Evolutionary conservation across 1,140 invertebrate genomes (phyloP).

Genomic region (Drosophila baimaii): DNA sequence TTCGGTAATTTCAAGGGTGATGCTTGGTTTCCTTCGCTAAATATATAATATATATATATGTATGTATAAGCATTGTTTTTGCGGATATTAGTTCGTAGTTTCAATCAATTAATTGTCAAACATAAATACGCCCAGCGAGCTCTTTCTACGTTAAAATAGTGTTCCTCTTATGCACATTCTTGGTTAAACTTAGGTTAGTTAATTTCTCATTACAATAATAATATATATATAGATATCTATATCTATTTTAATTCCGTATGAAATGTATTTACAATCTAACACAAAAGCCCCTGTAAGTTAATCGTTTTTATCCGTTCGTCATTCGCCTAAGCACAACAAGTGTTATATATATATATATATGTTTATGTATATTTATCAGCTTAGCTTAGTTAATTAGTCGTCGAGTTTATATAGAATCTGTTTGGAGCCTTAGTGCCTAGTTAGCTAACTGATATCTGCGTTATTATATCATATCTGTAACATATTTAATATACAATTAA

Average conservation of each 20-base stretch:
- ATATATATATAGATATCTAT: conserved; percentile 47
- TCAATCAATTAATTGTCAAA: conserved; percentile 55
- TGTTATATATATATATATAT: conserved; percentile 14
- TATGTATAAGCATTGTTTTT: conserved; percentile 32
- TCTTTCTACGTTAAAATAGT: conserved; percentile 74
- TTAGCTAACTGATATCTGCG: conserved; percentile 42
- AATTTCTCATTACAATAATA: conserved; percentile 47
- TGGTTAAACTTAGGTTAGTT: conserved; percentile 33
- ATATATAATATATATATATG: conserved; percentile 11
- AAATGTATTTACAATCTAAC: conserved; percentile 74
- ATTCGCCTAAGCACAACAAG: conserved; percentile 43
- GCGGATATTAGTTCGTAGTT: conserved; percentile 51
- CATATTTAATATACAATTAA: conserved; percentile 63
- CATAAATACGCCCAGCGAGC: conserved; percentile 66
- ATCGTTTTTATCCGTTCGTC: conserved; percentile 58
- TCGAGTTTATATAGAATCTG: conserved; percentile 61
- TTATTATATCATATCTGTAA: conserved; percentile 46
- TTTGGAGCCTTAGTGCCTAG: conserved; percentile 59
- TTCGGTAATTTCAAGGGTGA: conserved; percentile 47
- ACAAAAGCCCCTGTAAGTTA: conserved; percentile 78
- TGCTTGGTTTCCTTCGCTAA: conserved; percentile 42
- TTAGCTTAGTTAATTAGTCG: conserved; percentile 30
- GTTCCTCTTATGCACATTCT: conserved; percentile 50
- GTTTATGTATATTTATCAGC: conserved; percentile 22
- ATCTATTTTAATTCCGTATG: conserved; percentile 31